Conservation (phyloP, 2,888 invertebrate genomes). For the Cybosia mesomella region DNA sequence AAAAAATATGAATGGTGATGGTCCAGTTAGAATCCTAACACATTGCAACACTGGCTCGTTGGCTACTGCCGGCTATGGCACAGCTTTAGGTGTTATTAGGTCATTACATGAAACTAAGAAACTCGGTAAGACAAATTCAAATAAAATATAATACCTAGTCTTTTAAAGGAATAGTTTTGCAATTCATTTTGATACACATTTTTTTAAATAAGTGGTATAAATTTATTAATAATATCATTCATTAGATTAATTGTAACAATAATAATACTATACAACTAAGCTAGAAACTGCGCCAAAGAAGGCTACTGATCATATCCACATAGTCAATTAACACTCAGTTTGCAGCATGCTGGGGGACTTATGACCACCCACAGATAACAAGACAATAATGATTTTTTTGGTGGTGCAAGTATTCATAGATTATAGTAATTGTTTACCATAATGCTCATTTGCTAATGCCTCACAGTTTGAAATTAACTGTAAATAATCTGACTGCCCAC, state of each 20-base stretch:
- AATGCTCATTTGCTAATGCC: not conserved
- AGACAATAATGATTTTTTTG: too few species aligned
- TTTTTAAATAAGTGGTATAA: too few species aligned
- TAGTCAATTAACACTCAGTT: too few species aligned
- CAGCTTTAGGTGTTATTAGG: slow-evolving; percentile 98
- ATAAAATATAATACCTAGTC: not conserved
- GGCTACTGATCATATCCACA: too few species aligned
- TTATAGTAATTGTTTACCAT: not conserved
- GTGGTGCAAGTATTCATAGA: too few species aligned
- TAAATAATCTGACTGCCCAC: slow-evolving; percentile 56
- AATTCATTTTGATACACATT: not conserved
- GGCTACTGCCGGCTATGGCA: slow-evolving; percentile 98
- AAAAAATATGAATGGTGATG: slow-evolving; percentile 84
- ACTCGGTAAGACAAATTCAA: slow-evolving; percentile 86
- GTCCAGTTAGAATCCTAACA: slow-evolving; percentile 92
- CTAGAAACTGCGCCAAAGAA: too few species aligned
- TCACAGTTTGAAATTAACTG: not conserved
- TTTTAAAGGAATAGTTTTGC: not conserved
- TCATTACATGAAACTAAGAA: slow-evolving; percentile 90
- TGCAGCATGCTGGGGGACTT: too few species aligned
- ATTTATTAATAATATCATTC: too few species aligned
- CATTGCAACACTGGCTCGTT: slow-evolving; percentile 99
- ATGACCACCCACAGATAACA: not conserved
- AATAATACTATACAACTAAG: too few species aligned
- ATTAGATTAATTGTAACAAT: too few species aligned